Evolutionary conservation across 2,113 vertebrate genomes (phyloP), one percentile per base, ranked within the genome.

Genomic region (Spilogale gracilis): DNA sequence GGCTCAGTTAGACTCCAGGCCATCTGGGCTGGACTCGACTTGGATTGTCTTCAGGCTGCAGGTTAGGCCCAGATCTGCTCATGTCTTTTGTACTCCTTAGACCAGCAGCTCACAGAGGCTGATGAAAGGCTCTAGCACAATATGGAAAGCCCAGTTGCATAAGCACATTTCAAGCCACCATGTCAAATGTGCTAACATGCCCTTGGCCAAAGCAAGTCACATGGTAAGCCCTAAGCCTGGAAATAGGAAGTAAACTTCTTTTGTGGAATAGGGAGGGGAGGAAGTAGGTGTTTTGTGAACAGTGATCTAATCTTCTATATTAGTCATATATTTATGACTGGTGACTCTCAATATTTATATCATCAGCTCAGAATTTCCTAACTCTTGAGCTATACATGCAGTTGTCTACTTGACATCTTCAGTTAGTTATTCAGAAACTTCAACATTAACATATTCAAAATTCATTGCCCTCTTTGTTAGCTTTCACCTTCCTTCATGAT

Each of bases 281-380:
- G 9, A 81, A 60, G 54, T 54, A 61, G 27, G 60, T 54, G 12
- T 81, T 82, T 86, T 61, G 3, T 65, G 38, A 95, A n/a, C 8
- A 91, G 25, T 32, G 76, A 65, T 79, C 58, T 84, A 65, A 38
- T 78, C 67, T 60, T 73, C 48, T 92, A 38, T 8, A 52, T 80
- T 82, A 81, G 38, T 76, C 9, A 61, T 32, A 43, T 50, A 4
- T 69, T 71, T 78, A 76, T 16, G 32, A 69, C 52, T 60, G 73
- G 21, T 92, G n/a, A 60, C 30, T 73, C 32, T 84, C 48, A 65
- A 48, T 95, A 85, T 85, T 80, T 92, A 54, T 85, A 87, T 18
- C 9, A 27, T n/a, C 32, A 58, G n/a, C 38, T 93, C 63, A 56
- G n/a, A 71, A 63, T 83, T 87, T 71, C 45, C 10, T 79, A 84